Percentiles rank a stretch among this genome's conserved stretches.
Evolutionary conservation across 2,888 invertebrate genomes (phyloP).

Genomic region (Dasysyrphus tricinctus): DNA sequence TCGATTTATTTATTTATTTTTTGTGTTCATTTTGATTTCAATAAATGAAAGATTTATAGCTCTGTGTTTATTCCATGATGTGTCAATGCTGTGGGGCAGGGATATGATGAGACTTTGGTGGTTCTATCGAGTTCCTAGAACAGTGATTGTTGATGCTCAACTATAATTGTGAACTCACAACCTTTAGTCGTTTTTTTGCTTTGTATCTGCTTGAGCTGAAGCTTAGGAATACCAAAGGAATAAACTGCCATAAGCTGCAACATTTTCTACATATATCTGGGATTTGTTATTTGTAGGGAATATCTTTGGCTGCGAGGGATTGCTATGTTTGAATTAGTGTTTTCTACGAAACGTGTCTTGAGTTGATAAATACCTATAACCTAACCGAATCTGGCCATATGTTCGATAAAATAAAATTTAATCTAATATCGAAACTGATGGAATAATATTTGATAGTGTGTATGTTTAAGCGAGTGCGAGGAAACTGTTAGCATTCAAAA

Average conservation of each 20-base stretch:
- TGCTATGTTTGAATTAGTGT: slow-evolving; percentile 43
- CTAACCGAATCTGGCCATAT: slow-evolving; percentile 36
- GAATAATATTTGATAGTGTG: slow-evolving; percentile 47
- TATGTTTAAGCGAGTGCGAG: not conserved
- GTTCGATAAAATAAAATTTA: slow-evolving; percentile 63
- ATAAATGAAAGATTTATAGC: slow-evolving; percentile 73
- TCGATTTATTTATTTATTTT: slow-evolving; percentile 28
- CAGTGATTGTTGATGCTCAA: slow-evolving; percentile 55
- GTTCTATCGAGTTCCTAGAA: not conserved
- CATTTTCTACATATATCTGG: slow-evolving; percentile 17
- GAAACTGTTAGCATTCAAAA: slow-evolving; percentile 48
- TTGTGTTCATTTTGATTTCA: slow-evolving; percentile 63
- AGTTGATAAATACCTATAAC: slow-evolving; percentile 41
- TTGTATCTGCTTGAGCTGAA: not conserved
- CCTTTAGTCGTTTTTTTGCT: slow-evolving; percentile 6
- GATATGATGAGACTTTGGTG: slow-evolving; percentile 32
- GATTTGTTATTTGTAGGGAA: slow-evolving; percentile 59
- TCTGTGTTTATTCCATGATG: slow-evolving; percentile 64
- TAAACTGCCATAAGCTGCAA: slow-evolving; percentile 38
- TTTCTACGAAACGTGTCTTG: slow-evolving; percentile 57
- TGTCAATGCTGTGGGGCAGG: slow-evolving; percentile 64
- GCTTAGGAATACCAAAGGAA: not conserved
- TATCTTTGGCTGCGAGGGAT: slow-evolving; percentile 47
- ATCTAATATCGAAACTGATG: slow-evolving; percentile 50
- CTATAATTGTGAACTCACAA: slow-evolving; percentile 66